Base-by-base conservation (phyloP, 1,140 invertebrate species). In the Tachypleus tridentatus region DNA sequence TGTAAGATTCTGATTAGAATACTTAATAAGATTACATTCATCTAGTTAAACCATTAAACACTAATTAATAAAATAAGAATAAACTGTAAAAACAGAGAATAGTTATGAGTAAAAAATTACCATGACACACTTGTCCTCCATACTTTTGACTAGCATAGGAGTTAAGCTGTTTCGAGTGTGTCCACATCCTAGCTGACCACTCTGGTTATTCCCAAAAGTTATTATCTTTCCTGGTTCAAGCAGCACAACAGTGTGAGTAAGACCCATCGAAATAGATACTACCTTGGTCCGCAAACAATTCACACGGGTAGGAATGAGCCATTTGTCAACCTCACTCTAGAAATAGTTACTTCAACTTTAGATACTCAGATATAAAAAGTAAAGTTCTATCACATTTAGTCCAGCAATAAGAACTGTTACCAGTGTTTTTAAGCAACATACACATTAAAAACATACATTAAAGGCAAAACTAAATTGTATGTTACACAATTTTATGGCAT, bases 191-290 rank as follows among this genome's bases (percentile, higher is more conserved):
- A 85, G 76, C 74, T 80, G 85, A 64, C 78, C 84, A 63, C 83
- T 80, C 9, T 74, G 73, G 72, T 87, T 87, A 4, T 79, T 75
- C 0, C 86, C 86, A 76, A 87, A 83, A 3, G 84, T 83, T 57
- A 84, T 79, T 1, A 87, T 79, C 70, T 83, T 81, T 4, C 86
- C 85, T n/a, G 80, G 80, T 72, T 86, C 82, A 0, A 85, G 80
- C 3, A 87, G 74, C 10, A 86, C 81, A 49, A 81, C 81, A 48
- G 80, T 81, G 67, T 85, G 84, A 48, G 78, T 76, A 7, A 76
- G 74, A 0, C 83, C 84, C 72, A 86, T 80, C 49, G 80, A 79
- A 0, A 84, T 77, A 60, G 80, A 75, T 29, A 79, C 69, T 4
- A 85, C 80, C 57, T 74, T 71, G 54, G 76, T 76, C 5, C 71